Conservation (phyloP, 2,113 vertebrate species). For the Silurus asotus region DNA sequence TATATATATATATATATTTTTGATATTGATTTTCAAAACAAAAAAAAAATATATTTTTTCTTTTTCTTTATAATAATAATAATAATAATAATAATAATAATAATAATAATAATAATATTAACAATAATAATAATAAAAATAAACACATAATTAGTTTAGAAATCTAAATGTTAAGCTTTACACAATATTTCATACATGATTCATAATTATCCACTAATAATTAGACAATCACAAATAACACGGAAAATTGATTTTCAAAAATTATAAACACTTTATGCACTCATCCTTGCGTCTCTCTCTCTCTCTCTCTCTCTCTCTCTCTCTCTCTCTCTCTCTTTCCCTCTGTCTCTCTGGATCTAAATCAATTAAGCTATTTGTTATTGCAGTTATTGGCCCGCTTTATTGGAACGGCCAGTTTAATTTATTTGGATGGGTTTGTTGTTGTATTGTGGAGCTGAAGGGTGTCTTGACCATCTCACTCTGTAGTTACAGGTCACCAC, state of each 20-base stretch:
- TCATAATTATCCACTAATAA: neutral
- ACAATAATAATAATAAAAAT: neutral
- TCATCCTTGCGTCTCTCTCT: neutral
- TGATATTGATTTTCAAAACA: neutral
- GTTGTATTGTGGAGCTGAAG: constrained; percentile 47
- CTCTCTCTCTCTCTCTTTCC: neutral
- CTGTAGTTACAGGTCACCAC: constrained; percentile 47
- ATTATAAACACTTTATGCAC: neutral
- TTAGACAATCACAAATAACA: too few species aligned
- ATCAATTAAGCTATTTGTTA: constrained; percentile 40
- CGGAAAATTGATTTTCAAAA: neutral
- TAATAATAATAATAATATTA: neutral
- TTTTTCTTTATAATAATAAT: neutral
- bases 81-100: neutral
- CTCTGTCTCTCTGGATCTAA: constrained; percentile 13
- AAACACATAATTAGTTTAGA: neutral
- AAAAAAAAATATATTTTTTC: neutral
- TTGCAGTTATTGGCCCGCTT: constrained; percentile 43
- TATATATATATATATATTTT: too few species aligned
- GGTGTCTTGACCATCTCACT: constrained; percentile 53
- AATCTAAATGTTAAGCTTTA: neutral
- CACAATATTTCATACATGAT: neutral
- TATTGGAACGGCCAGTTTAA: constrained; percentile 45
- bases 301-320: neutral
- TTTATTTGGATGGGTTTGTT: constrained; percentile 55